Base-by-base conservation (phyloP, 2,888 invertebrate genomes). In the Drosophila infuscata region DNA sequence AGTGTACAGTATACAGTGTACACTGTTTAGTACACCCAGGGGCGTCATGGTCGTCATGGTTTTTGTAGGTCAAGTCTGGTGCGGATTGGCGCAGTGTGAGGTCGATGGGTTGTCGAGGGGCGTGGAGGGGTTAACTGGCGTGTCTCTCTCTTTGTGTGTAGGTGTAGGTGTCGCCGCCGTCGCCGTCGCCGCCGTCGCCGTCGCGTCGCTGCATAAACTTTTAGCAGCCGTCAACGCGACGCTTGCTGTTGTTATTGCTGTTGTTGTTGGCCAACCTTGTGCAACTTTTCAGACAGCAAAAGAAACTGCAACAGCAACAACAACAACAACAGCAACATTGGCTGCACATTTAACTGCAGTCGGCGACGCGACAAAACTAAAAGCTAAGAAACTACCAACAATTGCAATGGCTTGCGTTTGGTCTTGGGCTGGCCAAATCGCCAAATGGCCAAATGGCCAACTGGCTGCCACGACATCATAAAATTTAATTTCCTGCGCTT, bases 401-500 rank as follows among this genome's bases (percentile, higher is more conserved):
- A 83, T 75, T 74, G 79, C 89, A 81, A 57, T 80, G 67, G 59
- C 77, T 67, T 57, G 41, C 33, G 69, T 62, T 76, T 77, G 66
- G 80, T 54, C 54, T 54, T 56, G 54, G 56, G 76, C 67, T 81
- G 78, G 74, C 67, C 80, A 75, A 68, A 67, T 74, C 77, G 74
- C 72, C 73, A 76, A 81, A 81, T 88, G 89, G 74, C 72, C 73
- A 76, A 81, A 81, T 88, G 89, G 89, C 89, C 81, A 81, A 88
- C 88, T 79, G 90, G 78, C 81, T 75, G 83, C 83, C 83, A 81
- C 88, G 84, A 74, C 90, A 83, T 90, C 90, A 86, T 86, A 90
- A 86, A 86, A 86, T 86, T 88, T 90, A 86, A 86, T 86, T 86
- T 86, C 90, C 85, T 86, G 85, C 88, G 88, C 85, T 90, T 86